These are phyloP conservation scores for Chelon auratus DNA, from an alignment of 2,797 vertebrate genomes.

Conservation along the genomic window DNA sequence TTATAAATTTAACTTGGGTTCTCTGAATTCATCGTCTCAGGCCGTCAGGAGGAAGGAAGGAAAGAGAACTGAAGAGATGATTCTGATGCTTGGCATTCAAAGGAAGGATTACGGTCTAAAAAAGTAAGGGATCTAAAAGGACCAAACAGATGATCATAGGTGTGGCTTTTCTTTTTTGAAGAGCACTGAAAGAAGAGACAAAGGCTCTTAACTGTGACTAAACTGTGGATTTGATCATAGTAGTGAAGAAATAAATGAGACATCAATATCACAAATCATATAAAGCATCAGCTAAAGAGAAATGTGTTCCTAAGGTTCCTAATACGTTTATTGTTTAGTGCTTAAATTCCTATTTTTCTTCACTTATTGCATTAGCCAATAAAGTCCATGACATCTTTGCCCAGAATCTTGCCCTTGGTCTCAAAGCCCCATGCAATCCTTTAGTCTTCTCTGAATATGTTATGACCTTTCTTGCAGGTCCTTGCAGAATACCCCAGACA, in stretches of 20 bases:
- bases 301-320: not conserved
- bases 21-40: too few relatives aligned
- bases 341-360: slow-evolving; percentile 4
- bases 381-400: slow-evolving; percentile 29
- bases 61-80: too few relatives aligned
- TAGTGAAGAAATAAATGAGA: not conserved
- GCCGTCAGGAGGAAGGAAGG: too few relatives aligned
- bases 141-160: not conserved
- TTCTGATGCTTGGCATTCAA: too few relatives aligned
- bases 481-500: slow-evolving; percentile 66
- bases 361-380: slow-evolving; percentile 3
- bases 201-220: too few relatives aligned
- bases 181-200: too few relatives aligned
- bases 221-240: not conserved
- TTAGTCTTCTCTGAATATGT: slow-evolving; percentile 61
- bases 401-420: slow-evolving; percentile 29
- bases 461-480: slow-evolving; percentile 79
- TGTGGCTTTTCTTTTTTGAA: not conserved
- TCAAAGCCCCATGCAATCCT: slow-evolving; percentile 57
- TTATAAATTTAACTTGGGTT: too few relatives aligned
- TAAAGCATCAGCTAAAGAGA: not conserved
- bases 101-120: too few relatives aligned
- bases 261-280: not conserved
- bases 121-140: not conserved
- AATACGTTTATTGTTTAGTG: slow-evolving; percentile 2